Evolutionary conservation across 1,140 invertebrate species (phyloP).

Genomic region (Conus ventricosus): DNA sequence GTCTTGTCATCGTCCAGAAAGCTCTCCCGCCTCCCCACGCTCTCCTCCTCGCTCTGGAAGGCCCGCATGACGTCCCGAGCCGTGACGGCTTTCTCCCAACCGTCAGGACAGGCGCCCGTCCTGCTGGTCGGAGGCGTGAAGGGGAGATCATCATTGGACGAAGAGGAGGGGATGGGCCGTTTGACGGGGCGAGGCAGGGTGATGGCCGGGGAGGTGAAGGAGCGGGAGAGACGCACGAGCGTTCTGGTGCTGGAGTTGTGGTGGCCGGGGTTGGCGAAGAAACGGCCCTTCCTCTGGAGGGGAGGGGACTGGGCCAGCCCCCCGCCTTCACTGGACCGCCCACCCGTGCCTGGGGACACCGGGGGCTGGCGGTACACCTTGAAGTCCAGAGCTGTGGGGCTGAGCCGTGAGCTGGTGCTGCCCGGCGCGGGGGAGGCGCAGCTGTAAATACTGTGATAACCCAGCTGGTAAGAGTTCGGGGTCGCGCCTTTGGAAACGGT

Average conservation of each 20-base stretch:
- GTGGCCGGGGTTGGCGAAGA: background rate
- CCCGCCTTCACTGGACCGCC: background rate
- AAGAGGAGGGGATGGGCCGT: slow-evolving; percentile 5
- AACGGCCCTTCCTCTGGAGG: background rate
- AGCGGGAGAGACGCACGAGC: slow-evolving; percentile 3
- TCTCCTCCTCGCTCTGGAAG: background rate
- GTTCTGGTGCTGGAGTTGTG: background rate
- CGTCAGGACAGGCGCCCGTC: background rate
- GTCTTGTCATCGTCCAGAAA: slow-evolving; percentile 36
- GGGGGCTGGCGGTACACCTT: slow-evolving; percentile 26
- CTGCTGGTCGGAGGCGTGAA: background rate
- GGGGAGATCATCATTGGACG: slow-evolving; percentile 6
- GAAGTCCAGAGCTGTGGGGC: slow-evolving; percentile 16
- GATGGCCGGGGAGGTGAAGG: slow-evolving; percentile 33
- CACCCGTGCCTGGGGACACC: background rate
- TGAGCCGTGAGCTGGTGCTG: background rate
- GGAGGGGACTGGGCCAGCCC: background rate
- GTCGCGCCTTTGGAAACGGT: background rate
- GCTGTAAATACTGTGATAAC: background rate
- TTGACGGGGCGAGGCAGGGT: slow-evolving; percentile 15
- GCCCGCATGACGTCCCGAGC: background rate
- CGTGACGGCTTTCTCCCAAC: background rate
- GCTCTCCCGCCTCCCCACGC: background rate
- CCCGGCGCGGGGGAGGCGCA: background rate
- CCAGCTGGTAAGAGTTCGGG: background rate